Percentiles rank a stretch among this genome's conserved stretches.
phyloP scores from a whole-genome alignment of 2,113 vertebrate species.

The Tylochromis polylepis region DNA sequence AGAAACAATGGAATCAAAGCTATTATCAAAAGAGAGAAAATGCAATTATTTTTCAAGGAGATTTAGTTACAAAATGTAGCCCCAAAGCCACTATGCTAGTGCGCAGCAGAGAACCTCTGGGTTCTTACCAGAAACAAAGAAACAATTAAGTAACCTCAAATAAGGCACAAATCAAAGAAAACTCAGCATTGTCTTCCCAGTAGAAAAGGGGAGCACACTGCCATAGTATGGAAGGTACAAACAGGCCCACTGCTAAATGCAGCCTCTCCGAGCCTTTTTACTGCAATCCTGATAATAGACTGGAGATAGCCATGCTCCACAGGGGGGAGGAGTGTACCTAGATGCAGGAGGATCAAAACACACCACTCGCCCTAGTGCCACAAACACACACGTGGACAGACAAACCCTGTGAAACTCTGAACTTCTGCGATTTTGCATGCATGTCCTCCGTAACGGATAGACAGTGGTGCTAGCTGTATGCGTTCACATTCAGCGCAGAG shows the following conservation, averaged over 20 bases:
- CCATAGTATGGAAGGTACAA: not conserved
- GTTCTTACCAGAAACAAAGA: not conserved
- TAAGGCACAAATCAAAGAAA: not conserved
- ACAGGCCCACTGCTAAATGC: not conserved
- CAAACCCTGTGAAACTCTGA: not conserved
- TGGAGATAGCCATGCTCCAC: not conserved
- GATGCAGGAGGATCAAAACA: not conserved
- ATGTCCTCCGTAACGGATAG: not conserved
- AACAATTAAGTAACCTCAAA: not conserved
- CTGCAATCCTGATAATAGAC: not conserved
- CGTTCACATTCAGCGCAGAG: not conserved
- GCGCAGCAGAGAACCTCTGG: not conserved
- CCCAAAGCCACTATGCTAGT: fast-evolving
- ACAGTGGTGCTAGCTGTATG: fast-evolving
- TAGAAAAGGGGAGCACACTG: not conserved
- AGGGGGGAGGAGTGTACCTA: not conserved
- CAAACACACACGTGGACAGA: not conserved
- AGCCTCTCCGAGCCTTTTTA: not conserved
- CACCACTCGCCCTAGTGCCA: not conserved
- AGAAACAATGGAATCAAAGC: not conserved
- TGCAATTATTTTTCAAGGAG: not conserved
- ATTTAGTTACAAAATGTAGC: not conserved
- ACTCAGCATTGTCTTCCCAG: not conserved
- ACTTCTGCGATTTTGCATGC: not conserved
- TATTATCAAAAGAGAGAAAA: not conserved